Evolutionary conservation across 2,888 invertebrate species (phyloP).

Genomic region (Hydriomena furcata): DNA sequence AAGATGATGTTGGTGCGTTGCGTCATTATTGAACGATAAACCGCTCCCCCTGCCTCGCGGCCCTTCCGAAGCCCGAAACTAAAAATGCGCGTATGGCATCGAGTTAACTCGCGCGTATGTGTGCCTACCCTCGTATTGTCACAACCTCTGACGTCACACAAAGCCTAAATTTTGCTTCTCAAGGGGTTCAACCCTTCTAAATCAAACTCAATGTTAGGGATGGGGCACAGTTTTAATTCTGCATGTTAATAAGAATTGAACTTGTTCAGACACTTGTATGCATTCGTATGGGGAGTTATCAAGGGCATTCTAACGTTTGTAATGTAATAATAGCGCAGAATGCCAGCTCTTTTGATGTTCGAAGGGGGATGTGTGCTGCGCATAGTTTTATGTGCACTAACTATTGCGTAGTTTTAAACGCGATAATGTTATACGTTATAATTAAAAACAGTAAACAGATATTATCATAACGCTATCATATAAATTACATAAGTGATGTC

Average conservation of each 20-base stretch:
- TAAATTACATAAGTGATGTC: conserved; percentile 43
- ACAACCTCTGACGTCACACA: conserved; percentile 60
- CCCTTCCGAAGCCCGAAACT: conserved; percentile 40
- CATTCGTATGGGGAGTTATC: conserved; percentile 75
- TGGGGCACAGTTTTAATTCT: conserved; percentile 77
- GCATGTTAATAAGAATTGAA: conserved; percentile 81
- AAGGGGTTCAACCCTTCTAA: conserved; percentile 79
- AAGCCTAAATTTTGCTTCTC: conserved; percentile 64
- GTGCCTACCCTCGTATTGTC: conserved; percentile 63
- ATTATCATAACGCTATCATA: conserved; percentile 25
- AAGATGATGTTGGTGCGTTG: conserved; percentile 75
- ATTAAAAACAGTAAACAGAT: conserved; percentile 15
- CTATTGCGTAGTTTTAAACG: conserved; percentile 9
- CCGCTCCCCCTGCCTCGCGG: conserved; percentile 45
- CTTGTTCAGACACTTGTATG: conserved; percentile 80
- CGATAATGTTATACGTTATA: conserved; percentile 13
- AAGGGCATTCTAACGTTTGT: conserved; percentile 74
- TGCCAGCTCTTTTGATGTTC: conserved; percentile 55
- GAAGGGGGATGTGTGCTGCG: conserved; percentile 51
- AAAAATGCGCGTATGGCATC: conserved; percentile 50
- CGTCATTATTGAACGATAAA: conserved; percentile 69
- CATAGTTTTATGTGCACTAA: conserved; percentile 30
- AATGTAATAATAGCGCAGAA: conserved; percentile 77
- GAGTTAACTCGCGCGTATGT: conserved; percentile 53
- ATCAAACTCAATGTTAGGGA: conserved; percentile 62